Evolutionary conservation across 2,113 vertebrate genomes (phyloP), one percentile per base, ranked within the genome.

Genomic region (Oxyura jamaicensis): DNA sequence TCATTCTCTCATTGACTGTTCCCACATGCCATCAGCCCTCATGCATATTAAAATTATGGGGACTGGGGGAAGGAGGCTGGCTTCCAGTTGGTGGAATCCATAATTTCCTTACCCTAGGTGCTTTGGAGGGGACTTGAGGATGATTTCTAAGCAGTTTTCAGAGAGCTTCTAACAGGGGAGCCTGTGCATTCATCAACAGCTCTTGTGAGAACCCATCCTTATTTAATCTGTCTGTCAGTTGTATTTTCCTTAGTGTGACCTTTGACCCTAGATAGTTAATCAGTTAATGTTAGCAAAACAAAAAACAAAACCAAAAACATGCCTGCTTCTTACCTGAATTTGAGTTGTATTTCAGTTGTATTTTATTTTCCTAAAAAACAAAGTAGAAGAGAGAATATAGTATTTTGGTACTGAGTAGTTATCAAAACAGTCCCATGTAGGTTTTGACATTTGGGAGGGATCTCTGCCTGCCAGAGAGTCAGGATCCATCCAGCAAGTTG

Each of bases 1-100:
- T 86, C 88, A 76, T 93, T 95, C 85, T 88, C 85, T 95, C 86
- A 83, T 29, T 93, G 72, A 58, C 91, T 94, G 36, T 73, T 91
- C 72, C 63, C 88, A 89, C 76, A 63, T 93, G 88, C 90, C 55
- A 66, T 94, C 75, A 77, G 58, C 55, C 80, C 28, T 94, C 68
- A 80, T 80, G 67, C 31, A 22, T 93, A 79, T 82, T 78, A 87
- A 95, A 91, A 78, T 78, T 75, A 72, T 26, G 48, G 62, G 46
- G 71, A 91, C 11, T 66, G 39, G 44, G 82, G 44, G 19, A 94
- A 6, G 3, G 41, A 74, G 23, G 21, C n/a, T 62, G 48, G 31
- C 10, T 83, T 63, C 76, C 46, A 60, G 21, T 74, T 80, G 22
- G 28, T 88, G 63, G 68, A 36, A 91, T 69, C 29, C 9, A 1